Evolutionary conservation across 2,888 invertebrate species (phyloP), one percentile per base, ranked within the genome.

Genomic region (Monochamus alternatus): DNA sequence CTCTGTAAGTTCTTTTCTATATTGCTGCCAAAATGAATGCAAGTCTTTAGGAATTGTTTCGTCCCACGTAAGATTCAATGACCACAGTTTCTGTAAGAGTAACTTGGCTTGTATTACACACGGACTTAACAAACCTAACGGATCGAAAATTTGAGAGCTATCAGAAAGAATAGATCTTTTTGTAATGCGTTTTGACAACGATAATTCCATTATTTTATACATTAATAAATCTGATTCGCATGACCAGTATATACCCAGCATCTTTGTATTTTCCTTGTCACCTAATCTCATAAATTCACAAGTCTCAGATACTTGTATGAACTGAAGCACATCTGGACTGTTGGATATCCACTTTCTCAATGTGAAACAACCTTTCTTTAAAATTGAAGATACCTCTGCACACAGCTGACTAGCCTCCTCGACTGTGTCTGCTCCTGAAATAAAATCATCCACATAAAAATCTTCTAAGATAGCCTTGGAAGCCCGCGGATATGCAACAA

Each of bases 391-490:
- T 8, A 69, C 38, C 4, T 66, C n/a, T 10, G 32, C 9, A 30
- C 65, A 55, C 9, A 52, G 10, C 5, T 63, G 38, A 14, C 60
- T 32, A 3, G 12, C 9, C 7, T 69, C 62, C 3, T 44, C n/a
- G 3, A 43, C 55, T 2, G 55, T 55, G n/a, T 71, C 60, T 30
- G 30, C 38, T 7, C 69, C 64, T 7, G 63, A n/a, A n/a, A 75
- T 12, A 63, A 70, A 64, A 38, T 75, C 70, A 38, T 75, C 70
- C 64, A 70, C 63, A 31, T 59, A 74, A 68, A 74, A 74, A 44
- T 60, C 67, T 10, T 52, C n/a, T 5, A 4, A n/a, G 12, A 74
- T 68, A 9, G 55, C 55, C 52, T 68, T 59, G 3, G 59, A 58
- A 2, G 66, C 66, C 22, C 10, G 12, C 5, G 74, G 74, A 44